Evolutionary conservation across 2,113 vertebrate genomes (phyloP), one percentile per base, ranked within the genome.

Genomic region (Anguilla rostrata): DNA sequence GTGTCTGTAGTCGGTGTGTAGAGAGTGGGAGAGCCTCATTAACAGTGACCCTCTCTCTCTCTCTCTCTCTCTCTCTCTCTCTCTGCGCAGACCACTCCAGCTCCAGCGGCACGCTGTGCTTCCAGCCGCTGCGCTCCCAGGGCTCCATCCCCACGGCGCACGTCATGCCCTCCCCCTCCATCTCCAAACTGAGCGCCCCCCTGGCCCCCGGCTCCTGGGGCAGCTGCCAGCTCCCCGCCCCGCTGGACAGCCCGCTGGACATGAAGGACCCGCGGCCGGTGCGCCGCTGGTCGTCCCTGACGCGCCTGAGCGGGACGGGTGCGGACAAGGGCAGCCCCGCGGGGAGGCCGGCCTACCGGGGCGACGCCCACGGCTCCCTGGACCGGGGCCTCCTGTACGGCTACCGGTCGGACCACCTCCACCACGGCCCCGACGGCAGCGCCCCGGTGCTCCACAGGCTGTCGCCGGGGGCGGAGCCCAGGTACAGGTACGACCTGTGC

Each of bases 261-360:
- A 97, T 97, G 96, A 97, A 97, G 90, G 96, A 96, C 82, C 92
- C 94, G 20, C 95, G 95, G 53, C 97, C 97, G 4, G 94, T 98
- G 56, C 94, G 97, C 83, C 97, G 97, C 87, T 98, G 97, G 95
- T 99, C 98, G n/a, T 99, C 97, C n/a, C 93, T 98, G 85, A 97
- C 97, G 71, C 97, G 94, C 82, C 95, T 98, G 88, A 94, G 89
- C 83, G 90, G 39, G 12, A 2, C 91, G 83, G 90, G 88, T n/a
- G 92, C 94, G 0, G 93, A 93, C n/a, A 94, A 92, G 71, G 93
- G 88, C 81, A 92, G 82, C 87, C 92, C 94, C 26, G 63, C 22
- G 0, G 84, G 92, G 87, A 84, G 91, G 89, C 0, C 87, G 26
- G 84, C 88, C 75, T 84, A 90, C 89, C 83, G 91, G 81, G 0